These are phyloP conservation scores for Chunga burmeisteri DNA, from an alignment of 2,113 vertebrate genomes.

Conservation along the genomic window DNA sequence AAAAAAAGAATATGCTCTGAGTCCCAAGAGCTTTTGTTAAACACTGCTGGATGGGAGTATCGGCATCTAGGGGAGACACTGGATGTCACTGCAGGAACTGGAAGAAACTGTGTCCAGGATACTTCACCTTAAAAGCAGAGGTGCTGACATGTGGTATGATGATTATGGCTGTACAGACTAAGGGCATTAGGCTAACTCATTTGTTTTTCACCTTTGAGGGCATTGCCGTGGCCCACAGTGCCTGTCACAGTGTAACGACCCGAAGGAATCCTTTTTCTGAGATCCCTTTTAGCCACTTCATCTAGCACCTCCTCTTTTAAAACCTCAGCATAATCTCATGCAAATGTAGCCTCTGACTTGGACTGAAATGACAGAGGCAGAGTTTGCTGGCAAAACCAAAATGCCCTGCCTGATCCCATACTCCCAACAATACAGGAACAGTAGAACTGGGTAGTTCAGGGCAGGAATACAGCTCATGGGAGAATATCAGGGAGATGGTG, in stretches of 20 bases:
- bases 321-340: not conserved
- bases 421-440: rapidly evolving
- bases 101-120: not conserved
- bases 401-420: not conserved
- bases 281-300: not conserved
- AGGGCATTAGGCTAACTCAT: not conserved
- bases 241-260: not conserved
- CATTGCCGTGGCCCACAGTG: not conserved
- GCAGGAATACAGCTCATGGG: not conserved
- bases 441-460: not conserved
- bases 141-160: not conserved
- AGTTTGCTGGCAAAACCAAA: not conserved
- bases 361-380: not conserved
- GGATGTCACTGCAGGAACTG: not conserved
- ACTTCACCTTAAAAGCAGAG: not conserved
- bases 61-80: not conserved
- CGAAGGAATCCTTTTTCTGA: not conserved
- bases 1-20: not conserved
- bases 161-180: not conserved
- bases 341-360: not conserved
- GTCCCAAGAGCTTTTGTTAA: slow-evolving; percentile 21
- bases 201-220: not conserved
- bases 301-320: not conserved
- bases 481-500: not conserved
- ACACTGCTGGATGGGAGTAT: not conserved